phyloP scores from a whole-genome alignment of 2,797 vertebrate species.

The Falco biarmicus region DNA sequence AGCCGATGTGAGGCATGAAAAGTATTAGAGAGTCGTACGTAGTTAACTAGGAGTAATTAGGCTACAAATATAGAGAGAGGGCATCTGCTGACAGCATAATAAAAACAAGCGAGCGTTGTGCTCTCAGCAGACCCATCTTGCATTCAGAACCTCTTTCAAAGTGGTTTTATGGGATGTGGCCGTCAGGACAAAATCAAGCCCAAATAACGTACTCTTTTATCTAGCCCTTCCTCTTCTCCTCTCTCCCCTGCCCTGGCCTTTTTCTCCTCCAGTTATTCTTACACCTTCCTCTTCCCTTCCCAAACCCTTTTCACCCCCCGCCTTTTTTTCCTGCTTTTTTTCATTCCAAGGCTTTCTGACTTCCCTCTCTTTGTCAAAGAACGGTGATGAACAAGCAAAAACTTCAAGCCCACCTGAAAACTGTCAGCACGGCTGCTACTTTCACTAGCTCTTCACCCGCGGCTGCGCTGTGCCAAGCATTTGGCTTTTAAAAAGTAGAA shows the following conservation, averaged over 20 bases:
- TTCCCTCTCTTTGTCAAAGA: conserved; percentile 9
- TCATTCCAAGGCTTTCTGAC: neutral
- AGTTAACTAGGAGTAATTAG: conserved; percentile 67
- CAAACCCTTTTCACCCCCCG: neutral
- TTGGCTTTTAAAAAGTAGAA: conserved; percentile 64
- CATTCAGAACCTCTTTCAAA: conserved; percentile 56
- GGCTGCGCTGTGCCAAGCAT: conserved; percentile 55
- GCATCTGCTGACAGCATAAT: conserved; percentile 66
- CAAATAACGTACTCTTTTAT: neutral
- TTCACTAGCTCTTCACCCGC: conserved; percentile 54
- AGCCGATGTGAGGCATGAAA: conserved; percentile 69
- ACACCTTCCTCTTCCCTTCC: conserved; percentile 6
- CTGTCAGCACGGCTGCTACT: conserved; percentile 37
- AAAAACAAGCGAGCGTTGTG: conserved; percentile 61
- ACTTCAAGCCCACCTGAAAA: conserved; percentile 61
- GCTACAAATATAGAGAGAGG: conserved; percentile 43
- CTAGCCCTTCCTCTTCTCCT: neutral
- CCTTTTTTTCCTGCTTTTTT: neutral
- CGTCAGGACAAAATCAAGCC: conserved; percentile 46
- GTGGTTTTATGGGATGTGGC: neutral
- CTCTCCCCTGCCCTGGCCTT: neutral
- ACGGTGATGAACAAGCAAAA: conserved; percentile 65
- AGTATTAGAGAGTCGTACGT: conserved; percentile 61
- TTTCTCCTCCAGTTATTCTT: neutral
- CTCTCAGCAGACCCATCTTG: conserved; percentile 54